Base-by-base conservation (phyloP, 64 coral and sea anemone genomes). In the Cladopsammia gracilis region DNA sequence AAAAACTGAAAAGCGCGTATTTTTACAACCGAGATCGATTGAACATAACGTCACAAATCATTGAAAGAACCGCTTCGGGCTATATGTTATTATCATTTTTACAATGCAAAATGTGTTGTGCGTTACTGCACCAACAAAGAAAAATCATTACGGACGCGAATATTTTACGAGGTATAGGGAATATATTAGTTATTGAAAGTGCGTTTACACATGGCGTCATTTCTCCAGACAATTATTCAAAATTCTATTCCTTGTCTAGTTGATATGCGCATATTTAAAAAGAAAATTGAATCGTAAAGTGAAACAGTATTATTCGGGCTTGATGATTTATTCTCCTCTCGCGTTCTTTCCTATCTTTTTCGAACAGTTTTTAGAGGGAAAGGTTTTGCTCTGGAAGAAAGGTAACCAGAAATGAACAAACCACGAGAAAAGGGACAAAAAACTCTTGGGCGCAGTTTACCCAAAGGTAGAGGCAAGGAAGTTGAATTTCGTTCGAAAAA, bases 401-500 rank as follows among this genome's bases (percentile, higher is more conserved):
- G 46, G 6, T 34, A 24, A 3, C 20, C 58, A 23, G 18, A 6
- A 13, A 84, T 84, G 80, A 84, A 84, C 60, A 84, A 84, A 44
- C 34, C 42, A 13, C 4, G 19, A 1, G 80, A 68, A 84, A 84
- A 84, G 20, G 48, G 10, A 11, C 61, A 9, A 4, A 84, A 84
- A 84, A 56, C 14, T 60, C 25, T 79, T 11, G 56, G 14, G 10
- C 56, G 24, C 24, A 67, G 42, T 48, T 67, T 47, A 4, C 4
- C 20, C 8, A 84, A 68, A 15, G 62, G 61, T 43, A 34, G 80
- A 84, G 80, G 61, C 7, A 84, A 68, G n/a, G 80, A 84, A 24
- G 44, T 13, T n/a, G 80, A 84, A 64, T 65, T 84, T 86, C 91
- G 91, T 49, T 78, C 90, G 18, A 98, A 93, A 93, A 98, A 98